A percentile compares a stretch with the other conserved stretches of the same genome.
These are phyloP conservation scores for Barnardius zonarius DNA, from an alignment of 2,113 vertebrate species.

Conservation along the genomic window DNA sequence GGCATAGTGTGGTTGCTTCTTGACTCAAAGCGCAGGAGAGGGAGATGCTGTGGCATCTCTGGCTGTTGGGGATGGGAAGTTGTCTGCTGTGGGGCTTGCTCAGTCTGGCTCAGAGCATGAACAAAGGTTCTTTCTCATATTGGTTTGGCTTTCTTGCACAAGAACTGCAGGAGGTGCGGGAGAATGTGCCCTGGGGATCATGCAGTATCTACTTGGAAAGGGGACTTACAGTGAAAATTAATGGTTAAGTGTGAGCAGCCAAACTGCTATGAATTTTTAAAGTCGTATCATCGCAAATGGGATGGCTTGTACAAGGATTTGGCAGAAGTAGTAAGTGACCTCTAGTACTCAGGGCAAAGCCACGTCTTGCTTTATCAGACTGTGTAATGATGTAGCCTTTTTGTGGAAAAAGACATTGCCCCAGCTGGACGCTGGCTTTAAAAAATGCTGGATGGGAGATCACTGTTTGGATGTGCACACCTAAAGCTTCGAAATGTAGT, in stretches of 20 bases:
- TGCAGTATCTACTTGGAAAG: neutral
- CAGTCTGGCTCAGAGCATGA: neutral
- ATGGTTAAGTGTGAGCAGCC: neutral
- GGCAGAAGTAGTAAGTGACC: neutral
- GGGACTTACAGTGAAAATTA: neutral
- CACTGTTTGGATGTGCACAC: too few species aligned
- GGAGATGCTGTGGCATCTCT: neutral
- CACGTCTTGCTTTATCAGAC: accelerated
- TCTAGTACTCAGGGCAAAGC: neutral
- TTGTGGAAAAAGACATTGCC: neutral
- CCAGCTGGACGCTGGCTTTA: neutral
- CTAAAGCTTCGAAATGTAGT: neutral
- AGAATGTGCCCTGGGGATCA: neutral
- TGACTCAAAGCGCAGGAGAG: neutral
- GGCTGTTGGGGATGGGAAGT: accelerated
- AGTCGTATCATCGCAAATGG: neutral
- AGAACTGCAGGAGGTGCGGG: neutral
- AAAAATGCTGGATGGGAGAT: neutral
- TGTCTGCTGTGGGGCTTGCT: neutral
- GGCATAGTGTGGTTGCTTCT: neutral
- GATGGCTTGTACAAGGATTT: neutral
- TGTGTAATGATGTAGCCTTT: neutral
- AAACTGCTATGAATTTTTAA: neutral
- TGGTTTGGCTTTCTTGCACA: neutral
- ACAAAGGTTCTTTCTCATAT: neutral